Base-by-base conservation (phyloP, 2,797 vertebrate species). In the Streptopelia turtur region DNA sequence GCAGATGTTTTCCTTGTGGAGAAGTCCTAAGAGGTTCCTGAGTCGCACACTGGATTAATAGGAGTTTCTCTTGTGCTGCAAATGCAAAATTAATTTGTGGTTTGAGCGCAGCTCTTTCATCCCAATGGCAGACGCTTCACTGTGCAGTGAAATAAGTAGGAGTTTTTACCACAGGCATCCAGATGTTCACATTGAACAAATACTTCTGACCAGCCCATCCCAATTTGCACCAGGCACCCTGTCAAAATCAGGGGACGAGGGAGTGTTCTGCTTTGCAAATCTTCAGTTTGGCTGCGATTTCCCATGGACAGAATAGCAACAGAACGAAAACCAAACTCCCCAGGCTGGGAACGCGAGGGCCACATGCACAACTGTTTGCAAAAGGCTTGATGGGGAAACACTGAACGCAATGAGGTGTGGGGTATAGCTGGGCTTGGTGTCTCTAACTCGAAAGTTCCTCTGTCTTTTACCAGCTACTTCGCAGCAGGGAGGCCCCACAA, bases 11-110 rank as follows among this genome's bases (percentile, higher is more conserved):
- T 78, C 94, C 86, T 91, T 24, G 72, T 86, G 88, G 65, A 88
- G 66, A 11, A 78, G 77, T 88, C 94, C 86, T 81, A 27, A 79
- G 90, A 94, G 75, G 82, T 60, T 96, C 93, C 85, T 21, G 86
- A 66, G 72, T 3, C 79, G 72, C 80, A 53, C 76, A 0, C 65
- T 88, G 92, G 31, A 81, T 88, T 90, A 53, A 83, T 81, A 75
- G 90, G 85, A 94, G 86, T 35, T 75, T 72, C 88, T 90, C 93
- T 76, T 30, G 90, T 27, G 83, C 93, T 94, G 93, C 83, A 88
- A 96, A 96, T 83, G 61, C 91, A 83, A 23, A 80, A 83, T 83
- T 78, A 85, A 94, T 94, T 95, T 95, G 94, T 94, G 96, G 95
- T 93, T 86, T 64, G 83, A 31, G 88, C 91, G 93, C 83, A 95